Evolutionary conservation across 2,113 vertebrate genomes (phyloP), one percentile per base, ranked within the genome.

Genomic region (Lasiurus cinereus): DNA sequence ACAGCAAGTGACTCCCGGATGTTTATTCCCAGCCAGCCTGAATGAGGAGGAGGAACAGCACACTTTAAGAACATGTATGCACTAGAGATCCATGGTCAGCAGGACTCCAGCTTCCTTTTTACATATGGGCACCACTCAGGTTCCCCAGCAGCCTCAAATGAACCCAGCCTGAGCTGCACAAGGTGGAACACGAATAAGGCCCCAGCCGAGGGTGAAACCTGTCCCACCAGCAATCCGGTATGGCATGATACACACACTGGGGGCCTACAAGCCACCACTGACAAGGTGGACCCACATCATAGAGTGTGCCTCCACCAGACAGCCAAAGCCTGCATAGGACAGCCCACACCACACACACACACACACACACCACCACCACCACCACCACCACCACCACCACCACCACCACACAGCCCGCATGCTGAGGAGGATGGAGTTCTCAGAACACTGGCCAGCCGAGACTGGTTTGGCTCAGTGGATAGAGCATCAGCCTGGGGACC

Each of bases 251-350:
- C 2, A 85, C 22, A 27, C 76, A 46, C 2, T 0, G 3, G 2
- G 19, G 1, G 67, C 29, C 14, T 9, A 29, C 22, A 46, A 54
- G 54, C 31, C 27, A 46, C 33, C 19, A 11, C 0, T 13, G 31
- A 79, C 22, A 21, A 8, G 7, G 39, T 2, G 5, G 11, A 39
- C 1, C n/a, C 2, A 9, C 0, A 0, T 1, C 1, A 1, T 6
- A 52, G 22, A 80, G 70, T 16, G 52, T 69, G 18, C 8, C 48
- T 31, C n/a, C 33, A 50, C n/a, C 29, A 22, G 43, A 21, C 19
- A 59, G 59, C 43, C 64, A 50, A 18, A 0, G 13, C 6, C 50
- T 21, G 4, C 36, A 19, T 3, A 33, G 21, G 21, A 56, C 1
- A 24, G 69, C 2, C 10, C 18, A 39, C 31, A 31, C 29, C 19